Conservation (phyloP, 2,113 vertebrate species). For the Dasyprocta punctata region DNA sequence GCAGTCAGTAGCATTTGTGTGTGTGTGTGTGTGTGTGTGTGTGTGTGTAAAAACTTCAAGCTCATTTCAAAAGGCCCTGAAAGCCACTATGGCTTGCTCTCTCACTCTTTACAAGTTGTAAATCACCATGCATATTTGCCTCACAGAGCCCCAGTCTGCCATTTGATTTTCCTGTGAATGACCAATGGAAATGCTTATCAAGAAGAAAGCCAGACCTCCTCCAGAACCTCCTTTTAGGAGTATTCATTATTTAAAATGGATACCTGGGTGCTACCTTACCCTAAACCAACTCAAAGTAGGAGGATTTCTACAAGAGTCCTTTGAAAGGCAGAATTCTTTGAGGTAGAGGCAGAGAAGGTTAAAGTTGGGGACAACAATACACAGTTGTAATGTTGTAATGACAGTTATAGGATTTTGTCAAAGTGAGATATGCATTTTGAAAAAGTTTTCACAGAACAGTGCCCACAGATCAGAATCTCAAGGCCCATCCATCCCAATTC, state of each 20-base stretch:
- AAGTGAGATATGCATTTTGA: not conserved
- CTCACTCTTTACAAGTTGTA: not conserved
- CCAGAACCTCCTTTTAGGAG: not conserved
- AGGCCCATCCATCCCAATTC: not conserved
- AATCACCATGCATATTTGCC: not conserved
- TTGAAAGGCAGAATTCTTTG: not conserved
- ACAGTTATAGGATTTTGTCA: not conserved
- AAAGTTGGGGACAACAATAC: not conserved
- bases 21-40: not conserved
- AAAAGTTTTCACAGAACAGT: not conserved
- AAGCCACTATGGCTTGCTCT: not conserved
- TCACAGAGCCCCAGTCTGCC: not conserved
- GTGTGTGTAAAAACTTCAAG: not conserved
- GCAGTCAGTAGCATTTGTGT: not conserved
- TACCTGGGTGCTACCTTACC: not conserved
- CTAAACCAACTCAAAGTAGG: not conserved
- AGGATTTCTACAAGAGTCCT: not conserved
- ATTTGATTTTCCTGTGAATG: not conserved
- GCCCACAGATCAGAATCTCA: not conserved
- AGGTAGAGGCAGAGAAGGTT: not conserved
- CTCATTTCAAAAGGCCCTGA: not conserved
- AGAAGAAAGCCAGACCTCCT: not conserved
- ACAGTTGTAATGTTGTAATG: not conserved
- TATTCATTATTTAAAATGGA: not conserved
- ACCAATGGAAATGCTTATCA: conserved; percentile 6